Evolutionary conservation across 2,797 vertebrate species (phyloP).

Genomic region (Iguana delicatissima): DNA sequence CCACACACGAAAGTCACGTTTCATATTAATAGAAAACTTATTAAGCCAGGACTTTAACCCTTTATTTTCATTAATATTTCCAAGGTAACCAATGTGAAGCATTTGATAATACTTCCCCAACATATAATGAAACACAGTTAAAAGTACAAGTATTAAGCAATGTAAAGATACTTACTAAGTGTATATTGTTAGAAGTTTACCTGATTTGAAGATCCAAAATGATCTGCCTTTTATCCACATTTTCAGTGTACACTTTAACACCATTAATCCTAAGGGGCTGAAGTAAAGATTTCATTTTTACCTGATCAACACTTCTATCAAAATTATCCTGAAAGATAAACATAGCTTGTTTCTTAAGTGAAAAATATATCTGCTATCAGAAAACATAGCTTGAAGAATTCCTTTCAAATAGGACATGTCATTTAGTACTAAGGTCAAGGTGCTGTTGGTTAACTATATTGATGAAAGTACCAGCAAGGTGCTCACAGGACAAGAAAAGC

Average conservation of each 20-base stretch:
- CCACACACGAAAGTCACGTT: background rate
- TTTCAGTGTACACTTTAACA: conserved; percentile 98
- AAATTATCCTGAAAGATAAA: background rate
- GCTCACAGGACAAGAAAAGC: background rate
- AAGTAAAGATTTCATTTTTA: conserved; percentile 48
- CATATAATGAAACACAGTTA: background rate
- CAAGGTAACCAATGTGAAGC: background rate
- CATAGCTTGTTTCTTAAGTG: conserved; percentile 2
- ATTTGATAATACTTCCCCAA: background rate
- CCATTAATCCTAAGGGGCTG: conserved; percentile 96
- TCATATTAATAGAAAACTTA: background rate
- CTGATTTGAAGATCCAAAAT: conserved; percentile 98
- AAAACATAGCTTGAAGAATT: conserved; percentile 23
- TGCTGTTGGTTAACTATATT: too few relatives aligned
- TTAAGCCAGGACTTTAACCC: background rate
- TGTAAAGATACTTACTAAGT: background rate
- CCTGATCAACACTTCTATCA: conserved; percentile 28
- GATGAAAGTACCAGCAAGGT: too few relatives aligned
- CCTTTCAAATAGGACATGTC: background rate
- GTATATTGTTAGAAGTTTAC: conserved; percentile 78
- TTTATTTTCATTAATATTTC: background rate
- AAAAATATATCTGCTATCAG: background rate
- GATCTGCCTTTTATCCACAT: conserved; percentile 97
- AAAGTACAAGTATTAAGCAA: background rate
- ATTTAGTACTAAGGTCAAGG: background rate